Evolutionary conservation across 1,140 invertebrate species (phyloP), one percentile per base, ranked within the genome.

Genomic region (Pollicipes pollicipes): DNA sequence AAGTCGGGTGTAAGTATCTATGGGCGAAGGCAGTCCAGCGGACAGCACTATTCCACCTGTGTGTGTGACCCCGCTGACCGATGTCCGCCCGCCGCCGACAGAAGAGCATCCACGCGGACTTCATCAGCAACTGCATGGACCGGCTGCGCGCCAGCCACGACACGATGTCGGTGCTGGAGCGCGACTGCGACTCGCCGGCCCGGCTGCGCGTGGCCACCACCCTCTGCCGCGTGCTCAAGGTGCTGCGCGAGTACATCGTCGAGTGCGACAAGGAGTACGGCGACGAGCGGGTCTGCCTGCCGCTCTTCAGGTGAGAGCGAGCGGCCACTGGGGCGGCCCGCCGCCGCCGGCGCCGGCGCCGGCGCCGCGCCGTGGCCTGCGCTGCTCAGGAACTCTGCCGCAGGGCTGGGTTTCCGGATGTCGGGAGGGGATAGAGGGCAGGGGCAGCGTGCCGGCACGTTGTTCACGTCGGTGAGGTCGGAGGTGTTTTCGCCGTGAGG

Each of bases 261-360:
- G 94, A 98, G 81, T 97, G 94, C 83, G 95, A 98, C 83, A 87
- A 88, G 71, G 88, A 90, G 71, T 97, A 92, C 82, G 87, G 87
- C 30, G 89, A 90, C 17, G 95, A 98, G 79, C 84, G 95, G 73
- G 88, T 89, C 76, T 90, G 94, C 77, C 82, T 97, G 74, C 92
- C 93, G 31, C 85, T 95, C 68, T 88, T 90, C 77, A 88, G 90
- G 86, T 90, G 78, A 75, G 75, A 2, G 63, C 32, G 67, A 72
- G 74, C 73, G 78, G 75, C 72, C 69, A 71, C 75, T 81, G 82
- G 71, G 76, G 88, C 90, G 77, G 89, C 93, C 24, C 90, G 88
- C 75, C 85, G 93, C 71, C 95, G 95, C 27, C 93, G 95, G 80
- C 89, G 96, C 77, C 85, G 95, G 75, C 86, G 86, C 66, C 82